Evolutionary conservation across 2,113 vertebrate species (phyloP).

Genomic region (Prionailurus viverrinus): DNA sequence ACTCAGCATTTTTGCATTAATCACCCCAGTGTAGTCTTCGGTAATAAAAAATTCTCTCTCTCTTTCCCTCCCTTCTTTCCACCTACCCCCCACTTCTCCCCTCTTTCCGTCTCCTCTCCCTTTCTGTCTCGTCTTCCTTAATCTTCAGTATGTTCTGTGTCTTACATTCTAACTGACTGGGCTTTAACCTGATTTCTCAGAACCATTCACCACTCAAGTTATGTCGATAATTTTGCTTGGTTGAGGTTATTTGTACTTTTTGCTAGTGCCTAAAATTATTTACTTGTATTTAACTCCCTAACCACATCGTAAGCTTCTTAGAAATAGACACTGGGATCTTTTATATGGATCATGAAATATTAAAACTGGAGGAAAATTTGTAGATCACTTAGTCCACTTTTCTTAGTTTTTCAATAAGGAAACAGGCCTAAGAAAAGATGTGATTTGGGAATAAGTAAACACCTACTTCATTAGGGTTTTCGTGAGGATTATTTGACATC

Average conservation of each 20-base stretch:
- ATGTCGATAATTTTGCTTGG: conserved; percentile 45
- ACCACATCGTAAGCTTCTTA: neutral
- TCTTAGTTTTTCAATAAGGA: neutral
- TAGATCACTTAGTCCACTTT: neutral
- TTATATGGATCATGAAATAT: neutral
- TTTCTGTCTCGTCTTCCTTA: neutral
- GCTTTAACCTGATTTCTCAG: neutral
- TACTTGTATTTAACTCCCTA: neutral
- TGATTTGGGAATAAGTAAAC: neutral
- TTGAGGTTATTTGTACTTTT: neutral
- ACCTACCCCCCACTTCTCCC: neutral
- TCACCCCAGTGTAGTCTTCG: conserved; percentile 40
- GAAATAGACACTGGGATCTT: neutral
- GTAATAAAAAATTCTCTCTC: conserved; percentile 64
- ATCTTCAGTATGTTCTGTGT: neutral
- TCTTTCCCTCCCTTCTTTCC: too few species aligned
- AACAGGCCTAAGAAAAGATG: neutral
- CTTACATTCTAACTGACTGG: neutral
- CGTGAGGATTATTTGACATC: neutral
- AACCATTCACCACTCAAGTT: neutral
- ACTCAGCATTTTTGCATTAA: conserved; percentile 69
- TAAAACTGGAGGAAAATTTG: neutral
- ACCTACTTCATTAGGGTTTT: neutral
- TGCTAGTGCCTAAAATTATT: neutral
- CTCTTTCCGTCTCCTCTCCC: fast-evolving